A percentile compares a stretch with the other conserved stretches of the same genome.
phyloP scores from a whole-genome alignment of 2,113 vertebrate species.

The Paedocypris sp. region DNA sequence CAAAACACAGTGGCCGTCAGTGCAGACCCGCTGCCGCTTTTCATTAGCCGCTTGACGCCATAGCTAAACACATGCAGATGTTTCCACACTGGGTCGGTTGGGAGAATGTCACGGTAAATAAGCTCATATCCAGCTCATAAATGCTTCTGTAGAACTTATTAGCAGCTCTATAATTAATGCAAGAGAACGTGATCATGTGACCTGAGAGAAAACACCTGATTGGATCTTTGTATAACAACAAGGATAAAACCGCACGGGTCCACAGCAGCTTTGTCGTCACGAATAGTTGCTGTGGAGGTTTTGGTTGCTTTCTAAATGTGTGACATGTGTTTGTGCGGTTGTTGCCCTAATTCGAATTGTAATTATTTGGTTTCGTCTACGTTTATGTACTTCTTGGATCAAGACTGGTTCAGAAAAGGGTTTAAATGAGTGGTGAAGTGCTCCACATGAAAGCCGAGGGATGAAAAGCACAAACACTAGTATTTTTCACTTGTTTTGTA shows the following conservation, averaged over 20 bases:
- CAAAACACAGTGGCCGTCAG: conserved; percentile 51
- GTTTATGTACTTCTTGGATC: not conserved
- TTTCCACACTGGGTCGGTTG: conserved; percentile 41
- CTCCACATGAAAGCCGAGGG: conserved; percentile 16
- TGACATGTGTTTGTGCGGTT: conserved; percentile 6
- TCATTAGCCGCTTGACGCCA: conserved; percentile 62
- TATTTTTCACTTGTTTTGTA: conserved; percentile 7
- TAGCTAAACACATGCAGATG: conserved; percentile 61
- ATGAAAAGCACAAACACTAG: conserved; percentile 16
- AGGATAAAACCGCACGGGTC: conserved; percentile 4
- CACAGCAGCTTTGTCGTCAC: conserved; percentile 6
- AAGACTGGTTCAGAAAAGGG: not conserved
- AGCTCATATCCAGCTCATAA: not conserved
- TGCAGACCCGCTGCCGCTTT: conserved; percentile 46
- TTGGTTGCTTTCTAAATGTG: conserved; percentile 21
- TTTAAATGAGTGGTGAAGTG: conserved; percentile 1
- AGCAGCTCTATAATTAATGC: not conserved
- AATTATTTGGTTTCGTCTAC: not conserved
- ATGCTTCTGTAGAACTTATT: not conserved
- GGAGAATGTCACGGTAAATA: not conserved
- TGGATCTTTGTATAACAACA: not conserved
- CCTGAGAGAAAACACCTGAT: not conserved
- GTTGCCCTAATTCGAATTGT: not conserved
- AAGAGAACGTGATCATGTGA: not conserved
- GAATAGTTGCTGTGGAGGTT: conserved; percentile 13